Conservation (phyloP, 35 echinoderm and acorn worm species). For the Anneissia japonica region DNA sequence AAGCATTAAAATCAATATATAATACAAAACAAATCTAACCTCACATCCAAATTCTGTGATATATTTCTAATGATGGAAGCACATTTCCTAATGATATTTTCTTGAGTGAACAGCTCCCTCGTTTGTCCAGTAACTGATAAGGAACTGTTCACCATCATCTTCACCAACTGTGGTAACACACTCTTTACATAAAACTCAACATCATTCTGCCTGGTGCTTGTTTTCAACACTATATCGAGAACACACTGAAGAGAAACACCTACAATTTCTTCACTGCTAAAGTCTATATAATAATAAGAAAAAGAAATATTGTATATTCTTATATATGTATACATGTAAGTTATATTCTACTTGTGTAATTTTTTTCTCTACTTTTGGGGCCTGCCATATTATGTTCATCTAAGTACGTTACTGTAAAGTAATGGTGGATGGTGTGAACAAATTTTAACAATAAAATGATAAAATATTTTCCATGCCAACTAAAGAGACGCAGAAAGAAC, state of each 20-base stretch:
- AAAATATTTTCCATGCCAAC: no score
- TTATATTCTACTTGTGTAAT: no score
- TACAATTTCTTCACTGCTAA: background rate
- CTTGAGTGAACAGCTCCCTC: background rate
- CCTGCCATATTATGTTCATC: no score
- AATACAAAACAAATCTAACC: background rate
- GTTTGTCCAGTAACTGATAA: background rate
- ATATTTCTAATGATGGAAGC: background rate
- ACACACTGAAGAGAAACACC: background rate
- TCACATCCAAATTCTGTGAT: background rate
- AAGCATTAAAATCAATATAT: background rate
- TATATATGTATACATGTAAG: no score
- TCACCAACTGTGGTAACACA: background rate
- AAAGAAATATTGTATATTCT: background rate
- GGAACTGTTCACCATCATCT: background rate
- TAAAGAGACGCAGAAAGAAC: no score
- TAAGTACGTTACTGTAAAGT: no score
- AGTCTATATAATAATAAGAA: background rate
- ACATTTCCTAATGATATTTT: background rate
- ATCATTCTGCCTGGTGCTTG: background rate
- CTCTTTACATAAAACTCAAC: background rate
- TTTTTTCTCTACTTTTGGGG: no score
- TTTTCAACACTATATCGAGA: background rate
- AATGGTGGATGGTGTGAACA: no score
- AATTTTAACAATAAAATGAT: no score